phyloP scores from a whole-genome alignment of 2,797 vertebrate genomes.

The Nasua narica region DNA sequence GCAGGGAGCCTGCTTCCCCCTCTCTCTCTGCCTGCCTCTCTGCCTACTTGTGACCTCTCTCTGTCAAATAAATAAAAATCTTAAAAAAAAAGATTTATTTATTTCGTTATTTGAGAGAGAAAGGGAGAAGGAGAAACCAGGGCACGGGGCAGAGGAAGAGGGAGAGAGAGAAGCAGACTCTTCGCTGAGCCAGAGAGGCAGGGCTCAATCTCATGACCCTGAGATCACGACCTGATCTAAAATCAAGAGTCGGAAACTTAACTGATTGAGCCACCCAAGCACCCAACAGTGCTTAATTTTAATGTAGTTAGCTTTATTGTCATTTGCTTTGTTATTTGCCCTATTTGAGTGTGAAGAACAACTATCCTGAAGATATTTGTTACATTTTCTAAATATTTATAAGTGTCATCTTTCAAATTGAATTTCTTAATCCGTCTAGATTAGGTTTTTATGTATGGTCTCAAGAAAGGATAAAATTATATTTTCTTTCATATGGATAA shows the following conservation, averaged over 20 bases:
- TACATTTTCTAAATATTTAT: neutral
- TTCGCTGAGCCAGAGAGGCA: neutral
- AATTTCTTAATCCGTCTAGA: neutral
- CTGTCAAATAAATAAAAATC: no score
- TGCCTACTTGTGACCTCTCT: no score
- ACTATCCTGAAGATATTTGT: neutral
- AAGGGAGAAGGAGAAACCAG: neutral
- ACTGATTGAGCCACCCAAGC: neutral
- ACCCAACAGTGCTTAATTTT: neutral
- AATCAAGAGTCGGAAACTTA: neutral
- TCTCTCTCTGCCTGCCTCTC: no score
- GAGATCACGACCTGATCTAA: neutral
- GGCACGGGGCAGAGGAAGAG: neutral
- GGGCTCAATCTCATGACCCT: neutral
- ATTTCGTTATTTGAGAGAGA: neutral
- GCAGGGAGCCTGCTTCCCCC: no score
- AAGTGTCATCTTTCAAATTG: neutral
- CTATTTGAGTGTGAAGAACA: neutral
- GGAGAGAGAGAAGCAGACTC: neutral
- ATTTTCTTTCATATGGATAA: neutral
- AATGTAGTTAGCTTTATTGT: neutral
- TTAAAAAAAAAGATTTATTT: neutral
- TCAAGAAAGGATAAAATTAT: neutral
- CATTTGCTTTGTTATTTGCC: neutral
- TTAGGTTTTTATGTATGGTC: neutral